Conservation (phyloP, 2,797 vertebrate genomes). For the Schizopygopsis malacanthus region DNA sequence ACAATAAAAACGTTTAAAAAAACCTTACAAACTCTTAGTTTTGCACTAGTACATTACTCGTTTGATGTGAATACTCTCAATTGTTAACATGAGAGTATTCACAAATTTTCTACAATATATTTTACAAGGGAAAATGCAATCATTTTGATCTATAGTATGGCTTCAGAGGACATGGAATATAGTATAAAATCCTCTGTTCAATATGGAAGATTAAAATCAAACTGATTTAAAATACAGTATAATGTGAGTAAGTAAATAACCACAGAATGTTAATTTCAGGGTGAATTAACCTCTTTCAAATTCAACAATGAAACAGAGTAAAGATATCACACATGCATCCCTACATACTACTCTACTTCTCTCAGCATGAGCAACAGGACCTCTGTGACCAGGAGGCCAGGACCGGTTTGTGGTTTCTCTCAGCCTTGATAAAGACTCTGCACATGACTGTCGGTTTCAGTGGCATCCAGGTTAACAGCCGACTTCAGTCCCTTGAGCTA, state of each 20-base stretch:
- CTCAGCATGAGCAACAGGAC: not conserved
- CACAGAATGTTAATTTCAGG: not conserved
- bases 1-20: not conserved
- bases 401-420: slow-evolving; percentile 41
- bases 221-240: not conserved
- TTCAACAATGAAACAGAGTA: not conserved
- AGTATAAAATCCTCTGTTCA: not conserved
- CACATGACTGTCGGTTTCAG: slow-evolving; percentile 50
- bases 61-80: not conserved
- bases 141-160: not conserved
- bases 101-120: not conserved
- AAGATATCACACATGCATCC: not conserved
- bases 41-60: not conserved
- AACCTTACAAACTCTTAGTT: not conserved
- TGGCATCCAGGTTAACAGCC: slow-evolving; percentile 40
- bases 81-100: not conserved
- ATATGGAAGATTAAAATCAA: not conserved
- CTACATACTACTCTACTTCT: not conserved
- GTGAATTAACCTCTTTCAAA: not conserved
- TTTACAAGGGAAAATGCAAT: not conserved
- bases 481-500: slow-evolving; percentile 43
- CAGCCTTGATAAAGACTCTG: slow-evolving; percentile 39
- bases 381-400: slow-evolving; percentile 28
- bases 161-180: not conserved
- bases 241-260: not conserved